Evolutionary conservation across 2,888 invertebrate genomes (phyloP).

Genomic region (Sympetrum striolatum): DNA sequence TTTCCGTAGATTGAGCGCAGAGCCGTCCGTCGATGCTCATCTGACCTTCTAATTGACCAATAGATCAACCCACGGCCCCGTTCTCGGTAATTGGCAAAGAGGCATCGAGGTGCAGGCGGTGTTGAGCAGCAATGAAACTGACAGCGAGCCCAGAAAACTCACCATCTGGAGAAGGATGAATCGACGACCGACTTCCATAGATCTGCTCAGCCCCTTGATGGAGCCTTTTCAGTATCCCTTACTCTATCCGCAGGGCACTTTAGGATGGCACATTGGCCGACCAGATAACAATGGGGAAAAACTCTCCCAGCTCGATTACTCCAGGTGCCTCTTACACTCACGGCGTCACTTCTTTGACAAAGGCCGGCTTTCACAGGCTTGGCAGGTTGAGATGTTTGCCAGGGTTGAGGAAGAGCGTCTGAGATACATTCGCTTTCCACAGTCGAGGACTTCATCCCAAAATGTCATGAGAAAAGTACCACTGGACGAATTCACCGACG

Average conservation of each 20-base stretch:
- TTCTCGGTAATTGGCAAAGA: conserved; percentile 42
- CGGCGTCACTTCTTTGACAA: too few relatives aligned
- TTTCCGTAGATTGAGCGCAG: conserved; percentile 36
- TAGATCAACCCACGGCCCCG: conserved; percentile 44
- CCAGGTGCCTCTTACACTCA: too few relatives aligned
- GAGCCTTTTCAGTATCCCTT: conserved; percentile 45
- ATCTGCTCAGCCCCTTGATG: conserved; percentile 35
- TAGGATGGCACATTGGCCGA: conserved; percentile 43
- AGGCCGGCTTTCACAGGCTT: too few relatives aligned
- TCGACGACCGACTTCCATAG: background rate
- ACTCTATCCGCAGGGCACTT: conserved; percentile 44
- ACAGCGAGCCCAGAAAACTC: background rate
- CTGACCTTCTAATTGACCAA: conserved; percentile 42
- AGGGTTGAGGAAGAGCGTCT: too few relatives aligned
- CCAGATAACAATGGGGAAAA: too few relatives aligned
- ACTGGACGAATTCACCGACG: too few relatives aligned
- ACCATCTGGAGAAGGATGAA: conserved; percentile 39
- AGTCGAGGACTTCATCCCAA: too few relatives aligned
- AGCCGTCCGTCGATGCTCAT: conserved; percentile 40
- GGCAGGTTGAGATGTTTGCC: too few relatives aligned
- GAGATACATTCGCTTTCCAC: too few relatives aligned
- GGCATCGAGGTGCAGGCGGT: conserved; percentile 46
- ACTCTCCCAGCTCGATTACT: too few relatives aligned
- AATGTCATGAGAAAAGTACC: too few relatives aligned
- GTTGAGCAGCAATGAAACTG: conserved; percentile 33